Evolutionary conservation across 2,797 vertebrate species (phyloP).

Genomic region (Cyclura pinguis): DNA sequence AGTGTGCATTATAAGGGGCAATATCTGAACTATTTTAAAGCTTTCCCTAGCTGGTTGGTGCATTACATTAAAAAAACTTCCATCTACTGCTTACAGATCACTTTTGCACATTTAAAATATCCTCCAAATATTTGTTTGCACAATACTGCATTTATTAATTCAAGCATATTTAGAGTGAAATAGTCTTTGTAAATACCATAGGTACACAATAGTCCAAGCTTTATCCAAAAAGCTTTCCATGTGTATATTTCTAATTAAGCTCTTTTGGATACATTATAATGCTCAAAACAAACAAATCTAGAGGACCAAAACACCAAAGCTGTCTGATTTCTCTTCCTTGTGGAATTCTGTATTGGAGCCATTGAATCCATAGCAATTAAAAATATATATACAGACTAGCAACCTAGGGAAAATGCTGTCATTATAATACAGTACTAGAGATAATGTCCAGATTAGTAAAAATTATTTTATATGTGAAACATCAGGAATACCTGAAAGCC

Average conservation of each 20-base stretch:
- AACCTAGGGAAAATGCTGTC: not conserved
- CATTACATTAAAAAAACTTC: constrained; percentile 29
- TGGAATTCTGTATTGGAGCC: constrained; percentile 34
- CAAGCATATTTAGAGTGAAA: constrained; percentile 62
- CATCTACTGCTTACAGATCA: constrained; percentile 25
- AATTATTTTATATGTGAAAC: not conserved
- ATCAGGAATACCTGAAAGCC: not conserved
- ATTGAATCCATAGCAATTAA: constrained; percentile 56
- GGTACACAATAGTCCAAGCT: constrained; percentile 62
- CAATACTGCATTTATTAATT: constrained; percentile 64
- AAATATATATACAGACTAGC: constrained; percentile 8
- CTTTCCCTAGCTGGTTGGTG: not conserved
- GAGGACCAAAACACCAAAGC: constrained; percentile 43
- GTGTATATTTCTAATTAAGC: constrained; percentile 66
- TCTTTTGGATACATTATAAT: constrained; percentile 56
- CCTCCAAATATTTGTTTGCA: constrained; percentile 61
- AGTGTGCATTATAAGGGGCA: constrained; percentile 9
- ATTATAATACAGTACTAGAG: not conserved
- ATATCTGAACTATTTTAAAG: constrained; percentile 43
- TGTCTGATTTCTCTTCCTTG: not conserved
- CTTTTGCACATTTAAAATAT: constrained; percentile 28
- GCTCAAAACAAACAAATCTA: constrained; percentile 65
- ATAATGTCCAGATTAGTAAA: not conserved
- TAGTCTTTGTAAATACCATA: constrained; percentile 64
- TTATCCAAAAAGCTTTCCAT: constrained; percentile 56